phyloP scores from a whole-genome alignment of 2,113 vertebrate genomes.

The Edolisoma coerulescens region DNA sequence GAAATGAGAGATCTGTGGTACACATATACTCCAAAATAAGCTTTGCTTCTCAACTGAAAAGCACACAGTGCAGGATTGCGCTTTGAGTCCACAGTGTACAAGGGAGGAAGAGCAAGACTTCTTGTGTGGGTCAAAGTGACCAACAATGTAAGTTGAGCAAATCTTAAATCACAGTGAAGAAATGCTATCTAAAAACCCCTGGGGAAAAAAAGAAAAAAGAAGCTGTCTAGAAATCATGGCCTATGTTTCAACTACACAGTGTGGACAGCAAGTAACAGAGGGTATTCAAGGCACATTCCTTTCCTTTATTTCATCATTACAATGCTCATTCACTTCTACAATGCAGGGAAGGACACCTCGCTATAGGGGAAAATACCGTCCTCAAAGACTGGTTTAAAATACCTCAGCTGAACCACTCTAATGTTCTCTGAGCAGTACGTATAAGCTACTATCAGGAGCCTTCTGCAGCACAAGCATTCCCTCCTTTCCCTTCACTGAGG shows the following conservation, averaged over 20 bases:
- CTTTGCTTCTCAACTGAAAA: background rate
- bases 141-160: background rate
- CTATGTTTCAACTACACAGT: background rate
- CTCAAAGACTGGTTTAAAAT: background rate
- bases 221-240: background rate
- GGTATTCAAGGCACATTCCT: background rate
- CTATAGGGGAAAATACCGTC: background rate
- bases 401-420: background rate
- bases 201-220: background rate
- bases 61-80: fast-evolving
- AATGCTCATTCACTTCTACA: background rate
- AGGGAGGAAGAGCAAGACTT: background rate
- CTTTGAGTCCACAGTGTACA: background rate
- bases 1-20: fast-evolving
- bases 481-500: background rate
- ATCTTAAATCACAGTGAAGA: background rate
- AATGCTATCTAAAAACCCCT: background rate
- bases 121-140: background rate
- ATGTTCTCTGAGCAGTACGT: background rate
- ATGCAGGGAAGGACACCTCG: background rate
- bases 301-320: background rate
- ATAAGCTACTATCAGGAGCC: background rate
- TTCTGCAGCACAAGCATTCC: background rate
- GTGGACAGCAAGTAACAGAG: background rate
- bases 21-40: background rate